phyloP scores from a whole-genome alignment of 2,797 vertebrate genomes.

The Eulemur albifrons region DNA sequence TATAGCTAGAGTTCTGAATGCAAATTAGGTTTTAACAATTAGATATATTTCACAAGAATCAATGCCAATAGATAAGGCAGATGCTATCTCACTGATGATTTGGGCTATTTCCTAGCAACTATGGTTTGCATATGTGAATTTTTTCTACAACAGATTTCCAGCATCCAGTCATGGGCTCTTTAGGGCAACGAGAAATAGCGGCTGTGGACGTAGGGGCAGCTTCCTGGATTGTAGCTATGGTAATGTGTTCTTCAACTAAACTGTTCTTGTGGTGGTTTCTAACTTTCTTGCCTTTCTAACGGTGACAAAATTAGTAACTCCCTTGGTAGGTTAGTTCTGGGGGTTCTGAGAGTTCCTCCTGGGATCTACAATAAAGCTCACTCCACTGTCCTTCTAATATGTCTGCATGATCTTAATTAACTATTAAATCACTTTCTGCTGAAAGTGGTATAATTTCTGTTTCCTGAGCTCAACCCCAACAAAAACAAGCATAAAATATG shows the following conservation, averaged over 20 bases:
- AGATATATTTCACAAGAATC: not conserved
- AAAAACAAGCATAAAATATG: not conserved
- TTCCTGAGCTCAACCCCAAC: not conserved
- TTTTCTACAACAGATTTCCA: not conserved
- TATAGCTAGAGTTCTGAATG: not conserved
- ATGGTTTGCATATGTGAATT: not conserved
- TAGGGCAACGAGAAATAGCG: rapidly evolving
- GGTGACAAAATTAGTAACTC: not conserved
- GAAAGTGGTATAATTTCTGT: not conserved
- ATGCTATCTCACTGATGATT: not conserved
- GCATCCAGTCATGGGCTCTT: rapidly evolving
- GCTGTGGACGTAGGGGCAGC: rapidly evolving
- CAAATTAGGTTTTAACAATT: not conserved
- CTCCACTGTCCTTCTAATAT: not conserved
- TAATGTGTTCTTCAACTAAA: not conserved
- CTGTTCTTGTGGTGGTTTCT: not conserved
- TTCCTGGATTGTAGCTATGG: not conserved
- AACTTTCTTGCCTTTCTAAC: not conserved
- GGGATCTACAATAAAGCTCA: not conserved
- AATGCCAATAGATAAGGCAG: not conserved
- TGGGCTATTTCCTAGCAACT: not conserved
- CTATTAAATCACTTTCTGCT: not conserved
- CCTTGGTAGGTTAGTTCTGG: not conserved
- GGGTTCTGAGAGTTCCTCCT: not conserved
- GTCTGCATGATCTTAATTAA: not conserved